Percentiles rank a stretch among this genome's conserved stretches.
These are phyloP conservation scores for Ligdia adustata DNA, from an alignment of 2,888 invertebrate species.

Conservation along the genomic window DNA sequence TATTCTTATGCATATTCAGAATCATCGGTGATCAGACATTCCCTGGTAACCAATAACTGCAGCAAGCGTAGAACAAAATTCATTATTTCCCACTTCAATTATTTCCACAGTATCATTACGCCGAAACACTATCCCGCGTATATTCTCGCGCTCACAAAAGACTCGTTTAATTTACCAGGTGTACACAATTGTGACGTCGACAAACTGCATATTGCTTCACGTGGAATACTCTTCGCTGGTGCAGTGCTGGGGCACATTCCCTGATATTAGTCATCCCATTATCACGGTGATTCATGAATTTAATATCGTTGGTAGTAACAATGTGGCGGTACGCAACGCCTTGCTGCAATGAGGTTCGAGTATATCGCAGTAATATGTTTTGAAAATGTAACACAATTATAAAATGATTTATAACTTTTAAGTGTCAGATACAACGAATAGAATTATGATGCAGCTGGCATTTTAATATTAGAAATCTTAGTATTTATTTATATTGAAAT, in stretches of 20 bases:
- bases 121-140: neutral
- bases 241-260: constrained; percentile 78
- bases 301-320: neutral
- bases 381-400: no score
- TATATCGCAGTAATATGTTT: no score
- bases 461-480: no score
- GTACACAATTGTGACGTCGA: constrained; percentile 75
- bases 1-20: no score
- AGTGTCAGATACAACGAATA: no score
- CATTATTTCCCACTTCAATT: neutral
- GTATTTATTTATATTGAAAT: no score
- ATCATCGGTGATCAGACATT: no score
- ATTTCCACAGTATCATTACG: neutral
- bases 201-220: constrained; percentile 78
- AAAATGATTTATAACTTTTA: no score
- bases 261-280: constrained; percentile 72
- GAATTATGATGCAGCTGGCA: no score
- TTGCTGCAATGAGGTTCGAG: no score
- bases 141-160: constrained; percentile 14
- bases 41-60: neutral
- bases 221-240: constrained; percentile 74
- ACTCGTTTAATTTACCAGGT: constrained; percentile 57
- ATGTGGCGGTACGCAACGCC: no score
- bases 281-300: constrained; percentile 63
- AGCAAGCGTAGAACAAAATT: neutral